Evolutionary conservation across 2,888 invertebrate species (phyloP).

Genomic region (Catocala fraxini): DNA sequence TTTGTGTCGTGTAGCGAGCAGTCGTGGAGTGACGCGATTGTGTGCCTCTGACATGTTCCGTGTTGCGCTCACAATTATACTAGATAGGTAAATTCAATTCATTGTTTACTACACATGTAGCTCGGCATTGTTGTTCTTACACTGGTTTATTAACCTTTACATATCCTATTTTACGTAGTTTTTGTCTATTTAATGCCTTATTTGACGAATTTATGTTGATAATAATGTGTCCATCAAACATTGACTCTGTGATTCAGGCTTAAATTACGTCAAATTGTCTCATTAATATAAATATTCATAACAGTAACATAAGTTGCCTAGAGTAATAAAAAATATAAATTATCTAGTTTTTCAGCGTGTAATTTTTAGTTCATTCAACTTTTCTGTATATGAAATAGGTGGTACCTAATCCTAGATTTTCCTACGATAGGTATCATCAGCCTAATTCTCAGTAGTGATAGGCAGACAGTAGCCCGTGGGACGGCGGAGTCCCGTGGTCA

Average conservation of each 20-base stretch:
- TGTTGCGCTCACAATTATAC: conserved; percentile 11
- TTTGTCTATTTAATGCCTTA: not conserved
- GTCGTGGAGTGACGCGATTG: conserved; percentile 31
- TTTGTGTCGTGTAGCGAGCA: conserved; percentile 54
- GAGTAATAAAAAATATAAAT: conserved; percentile 14
- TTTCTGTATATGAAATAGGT: conserved; percentile 1
- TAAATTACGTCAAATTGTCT: no score
- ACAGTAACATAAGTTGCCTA: no score
- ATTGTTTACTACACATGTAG: conserved; percentile 2
- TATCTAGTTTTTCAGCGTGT: conserved; percentile 11
- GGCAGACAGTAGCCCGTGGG: conserved; percentile 19
- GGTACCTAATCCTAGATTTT: conserved; percentile 2
- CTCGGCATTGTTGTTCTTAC: conserved; percentile 8
- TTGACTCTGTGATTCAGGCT: not conserved
- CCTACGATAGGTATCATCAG: conserved; percentile 1
- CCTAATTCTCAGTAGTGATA: conserved; percentile 13
- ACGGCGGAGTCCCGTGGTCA: conserved; percentile 8
- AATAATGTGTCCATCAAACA: not conserved
- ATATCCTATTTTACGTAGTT: not conserved
- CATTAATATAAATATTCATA: no score
- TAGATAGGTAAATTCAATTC: conserved; percentile 9
- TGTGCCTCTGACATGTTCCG: conserved; percentile 26
- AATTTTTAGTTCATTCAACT: conserved; percentile 23
- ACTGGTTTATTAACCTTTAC: conserved; percentile 18
- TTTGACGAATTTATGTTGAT: not conserved